These are phyloP conservation scores for Spea bombifrons DNA, from an alignment of 2,113 vertebrate genomes.

Conservation along the genomic window DNA sequence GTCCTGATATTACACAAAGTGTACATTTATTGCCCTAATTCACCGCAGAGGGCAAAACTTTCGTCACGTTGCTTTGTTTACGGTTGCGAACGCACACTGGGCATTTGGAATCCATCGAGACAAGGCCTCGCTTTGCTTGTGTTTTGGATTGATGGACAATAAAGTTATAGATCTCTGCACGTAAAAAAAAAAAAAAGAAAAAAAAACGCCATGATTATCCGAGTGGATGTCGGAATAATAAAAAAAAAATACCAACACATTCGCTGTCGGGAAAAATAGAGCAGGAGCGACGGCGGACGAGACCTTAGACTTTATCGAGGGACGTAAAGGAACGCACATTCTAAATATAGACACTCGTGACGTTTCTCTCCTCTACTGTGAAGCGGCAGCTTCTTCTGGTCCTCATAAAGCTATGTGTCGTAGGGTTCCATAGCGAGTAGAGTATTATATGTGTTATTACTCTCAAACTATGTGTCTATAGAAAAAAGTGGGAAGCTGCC, in stretches of 20 bases:
- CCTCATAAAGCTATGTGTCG: background rate
- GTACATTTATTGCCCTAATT: slow-evolving; percentile 14
- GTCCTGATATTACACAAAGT: slow-evolving; percentile 17
- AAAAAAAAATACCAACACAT: background rate
- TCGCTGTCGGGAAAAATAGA: background rate
- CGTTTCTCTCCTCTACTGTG: background rate
- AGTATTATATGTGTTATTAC: background rate
- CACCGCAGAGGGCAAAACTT: slow-evolving; percentile 7
- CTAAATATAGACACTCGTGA: slow-evolving; percentile 9
- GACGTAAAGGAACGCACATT: background rate
- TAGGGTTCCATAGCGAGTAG: background rate
- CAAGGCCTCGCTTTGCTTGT: slow-evolving; percentile 30
- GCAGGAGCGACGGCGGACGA: background rate
- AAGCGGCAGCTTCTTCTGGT: background rate
- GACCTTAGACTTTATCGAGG: background rate
- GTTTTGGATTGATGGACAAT: slow-evolving; percentile 21
- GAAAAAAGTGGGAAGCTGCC: slow-evolving; percentile 8
- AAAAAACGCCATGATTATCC: background rate
- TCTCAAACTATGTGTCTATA: background rate
- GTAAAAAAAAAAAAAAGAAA: slow-evolving; percentile 28
- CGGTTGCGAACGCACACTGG: background rate
- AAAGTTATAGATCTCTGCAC: slow-evolving; percentile 20
- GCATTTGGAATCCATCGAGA: background rate
- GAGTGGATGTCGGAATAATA: slow-evolving; percentile 2
- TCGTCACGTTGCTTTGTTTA: background rate